These are phyloP conservation scores for Drosophila silvestris DNA, from an alignment of 2,888 invertebrate genomes.

Conservation along the genomic window DNA sequence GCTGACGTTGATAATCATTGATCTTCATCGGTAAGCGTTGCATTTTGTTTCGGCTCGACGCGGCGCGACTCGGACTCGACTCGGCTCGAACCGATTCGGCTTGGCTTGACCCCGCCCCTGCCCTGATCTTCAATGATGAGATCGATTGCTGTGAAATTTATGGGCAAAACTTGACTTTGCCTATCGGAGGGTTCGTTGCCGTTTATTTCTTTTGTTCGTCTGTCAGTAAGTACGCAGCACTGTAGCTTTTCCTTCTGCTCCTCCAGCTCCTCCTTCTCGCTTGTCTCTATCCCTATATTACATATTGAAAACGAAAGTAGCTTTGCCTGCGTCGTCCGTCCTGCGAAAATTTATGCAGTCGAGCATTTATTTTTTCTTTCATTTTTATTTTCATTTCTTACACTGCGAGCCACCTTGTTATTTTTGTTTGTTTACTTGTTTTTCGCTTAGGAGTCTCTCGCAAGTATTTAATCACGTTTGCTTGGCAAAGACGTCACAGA, in stretches of 20 bases:
- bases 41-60: slow-evolving; percentile 36
- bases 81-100: not conserved
- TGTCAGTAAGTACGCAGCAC: slow-evolving; percentile 52
- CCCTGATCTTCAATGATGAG: slow-evolving; percentile 13
- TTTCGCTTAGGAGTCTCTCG: slow-evolving; percentile 17
- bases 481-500: slow-evolving; percentile 23
- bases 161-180: slow-evolving; percentile 73
- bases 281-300: slow-evolving; percentile 28
- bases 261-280: not conserved
- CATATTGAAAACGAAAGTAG: slow-evolving; percentile 79
- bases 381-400: slow-evolving; percentile 36
- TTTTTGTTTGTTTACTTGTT: slow-evolving; percentile 24
- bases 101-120: slow-evolving; percentile 21
- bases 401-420: slow-evolving; percentile 55
- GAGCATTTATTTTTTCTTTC: slow-evolving; percentile 68
- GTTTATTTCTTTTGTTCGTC: slow-evolving; percentile 42
- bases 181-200: slow-evolving; percentile 80
- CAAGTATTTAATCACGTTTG: slow-evolving; percentile 40
- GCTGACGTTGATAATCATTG: slow-evolving; percentile 81
- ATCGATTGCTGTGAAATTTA: slow-evolving; percentile 70
- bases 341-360: slow-evolving; percentile 76
- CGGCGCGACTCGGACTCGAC: not conserved
- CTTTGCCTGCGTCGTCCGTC: slow-evolving; percentile 49
- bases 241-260: slow-evolving; percentile 39
- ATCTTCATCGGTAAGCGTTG: slow-evolving; percentile 78